Conservation (phyloP, 2,888 invertebrate genomes). For the Blastobasis lacticolella region DNA sequence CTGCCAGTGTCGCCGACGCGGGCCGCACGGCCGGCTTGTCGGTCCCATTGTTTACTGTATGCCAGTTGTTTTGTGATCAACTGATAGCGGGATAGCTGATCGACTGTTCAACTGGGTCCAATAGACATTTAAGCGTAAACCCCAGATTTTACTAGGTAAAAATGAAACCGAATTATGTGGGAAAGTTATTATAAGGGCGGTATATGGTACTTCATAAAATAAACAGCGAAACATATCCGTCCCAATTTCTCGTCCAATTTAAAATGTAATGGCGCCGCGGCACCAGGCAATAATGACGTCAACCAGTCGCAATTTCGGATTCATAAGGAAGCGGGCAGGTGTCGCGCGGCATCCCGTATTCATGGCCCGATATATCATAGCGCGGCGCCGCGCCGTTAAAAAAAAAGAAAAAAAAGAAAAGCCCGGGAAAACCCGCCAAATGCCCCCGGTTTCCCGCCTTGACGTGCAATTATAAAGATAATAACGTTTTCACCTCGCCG, state of each 20-base stretch:
- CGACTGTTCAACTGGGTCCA: no score
- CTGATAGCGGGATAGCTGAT: no score
- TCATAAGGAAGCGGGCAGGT: conserved; percentile 64
- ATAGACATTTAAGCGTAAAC: no score
- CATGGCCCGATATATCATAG: conserved; percentile 70
- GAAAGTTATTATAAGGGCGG: no score
- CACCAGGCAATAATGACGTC: conserved; percentile 46
- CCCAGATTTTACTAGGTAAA: no score
- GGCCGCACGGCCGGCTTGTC: conserved; percentile 52
- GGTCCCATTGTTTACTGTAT: conserved; percentile 5
- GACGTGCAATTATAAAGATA: conserved; percentile 75
- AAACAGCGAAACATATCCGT: background rate
- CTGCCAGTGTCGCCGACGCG: conserved; percentile 29
- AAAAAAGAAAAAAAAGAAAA: conserved; percentile 26
- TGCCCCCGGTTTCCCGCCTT: conserved; percentile 50
- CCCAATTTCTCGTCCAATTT: conserved; percentile 21
- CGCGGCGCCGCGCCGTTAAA: conserved; percentile 29
- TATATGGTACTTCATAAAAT: no score
- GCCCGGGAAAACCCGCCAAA: conserved; percentile 38
- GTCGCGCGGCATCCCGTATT: conserved; percentile 68
- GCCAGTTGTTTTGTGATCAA: no score
- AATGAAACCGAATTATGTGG: no score
- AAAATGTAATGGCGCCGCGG: conserved; percentile 12
- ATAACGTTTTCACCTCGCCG: conserved; percentile 69
- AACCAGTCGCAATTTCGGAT: conserved; percentile 56